phyloP scores from a whole-genome alignment of 1,140 invertebrate species.

The Vanessa tameamea region DNA sequence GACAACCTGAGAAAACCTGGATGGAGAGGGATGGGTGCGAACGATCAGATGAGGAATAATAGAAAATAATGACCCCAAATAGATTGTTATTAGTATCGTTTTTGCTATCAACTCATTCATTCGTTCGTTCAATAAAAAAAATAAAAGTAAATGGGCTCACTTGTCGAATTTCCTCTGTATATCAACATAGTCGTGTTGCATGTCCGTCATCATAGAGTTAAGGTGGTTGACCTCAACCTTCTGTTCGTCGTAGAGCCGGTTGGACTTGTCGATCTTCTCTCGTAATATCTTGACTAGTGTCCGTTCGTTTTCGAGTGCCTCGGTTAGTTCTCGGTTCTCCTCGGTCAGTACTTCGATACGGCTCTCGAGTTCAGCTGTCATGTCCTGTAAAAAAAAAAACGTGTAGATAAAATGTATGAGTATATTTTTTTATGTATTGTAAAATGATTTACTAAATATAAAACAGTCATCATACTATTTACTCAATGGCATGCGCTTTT shows the following conservation, averaged over 20 bases:
- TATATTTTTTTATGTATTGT: not conserved
- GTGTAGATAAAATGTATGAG: not conserved
- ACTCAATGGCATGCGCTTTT: no score
- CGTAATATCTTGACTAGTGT: slow-evolving; percentile 57
- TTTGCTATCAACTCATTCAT: no score
- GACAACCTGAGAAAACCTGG: no score
- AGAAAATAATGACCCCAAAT: no score
- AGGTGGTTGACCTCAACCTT: slow-evolving; percentile 61
- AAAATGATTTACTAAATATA: not conserved
- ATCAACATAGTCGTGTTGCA: slow-evolving; percentile 68
- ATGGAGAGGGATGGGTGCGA: no score
- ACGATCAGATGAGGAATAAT: no score
- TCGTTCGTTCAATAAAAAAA: not conserved
- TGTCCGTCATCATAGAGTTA: slow-evolving; percentile 61
- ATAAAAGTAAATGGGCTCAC: slow-evolving; percentile 41
- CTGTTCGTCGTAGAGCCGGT: slow-evolving; percentile 55
- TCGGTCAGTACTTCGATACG: slow-evolving; percentile 64
- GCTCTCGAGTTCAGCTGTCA: slow-evolving; percentile 60
- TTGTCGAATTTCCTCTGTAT: slow-evolving; percentile 72
- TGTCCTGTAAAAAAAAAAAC: slow-evolving; percentile 46
- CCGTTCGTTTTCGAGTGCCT: slow-evolving; percentile 71
- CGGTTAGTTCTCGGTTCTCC: slow-evolving; percentile 71
- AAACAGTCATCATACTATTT: no score
- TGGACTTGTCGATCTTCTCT: slow-evolving; percentile 62
- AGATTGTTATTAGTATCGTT: no score